Evolutionary conservation across 2,113 vertebrate genomes (phyloP).

Genomic region (Neomonachus schauinslandi): DNA sequence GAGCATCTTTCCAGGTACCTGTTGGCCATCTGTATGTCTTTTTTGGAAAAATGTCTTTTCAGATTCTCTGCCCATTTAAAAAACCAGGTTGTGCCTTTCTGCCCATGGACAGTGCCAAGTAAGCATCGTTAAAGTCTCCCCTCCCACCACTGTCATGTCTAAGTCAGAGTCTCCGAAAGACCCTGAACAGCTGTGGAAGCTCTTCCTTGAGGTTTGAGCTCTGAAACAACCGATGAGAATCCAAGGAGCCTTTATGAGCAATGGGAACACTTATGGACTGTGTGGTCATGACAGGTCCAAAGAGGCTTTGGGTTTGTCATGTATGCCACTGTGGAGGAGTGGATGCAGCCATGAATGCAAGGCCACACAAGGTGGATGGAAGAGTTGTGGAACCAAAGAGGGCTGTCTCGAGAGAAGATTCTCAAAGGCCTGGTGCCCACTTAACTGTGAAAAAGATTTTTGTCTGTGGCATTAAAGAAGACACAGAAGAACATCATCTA

Average conservation of each 20-base stretch:
- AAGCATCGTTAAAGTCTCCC: neutral
- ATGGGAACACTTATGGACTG: neutral
- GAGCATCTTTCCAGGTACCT: neutral
- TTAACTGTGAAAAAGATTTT: neutral
- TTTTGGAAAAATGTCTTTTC: neutral
- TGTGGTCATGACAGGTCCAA: neutral
- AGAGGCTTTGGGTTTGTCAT: neutral
- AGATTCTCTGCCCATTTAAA: neutral
- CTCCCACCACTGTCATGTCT: neutral
- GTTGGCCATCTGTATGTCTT: neutral
- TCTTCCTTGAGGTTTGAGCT: neutral
- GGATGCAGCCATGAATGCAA: neutral
- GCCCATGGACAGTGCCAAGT: neutral
- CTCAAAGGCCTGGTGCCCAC: neutral
- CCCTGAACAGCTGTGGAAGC: neutral
- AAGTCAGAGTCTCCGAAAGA: neutral
- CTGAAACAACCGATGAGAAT: neutral
- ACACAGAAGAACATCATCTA: neutral
- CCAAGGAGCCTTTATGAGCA: neutral
- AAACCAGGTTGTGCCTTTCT: neutral
- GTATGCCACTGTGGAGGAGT: neutral
- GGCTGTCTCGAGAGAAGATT: neutral
- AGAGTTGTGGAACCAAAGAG: neutral
- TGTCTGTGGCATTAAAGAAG: neutral
- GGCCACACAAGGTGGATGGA: neutral